phyloP scores from a whole-genome alignment of 2,888 invertebrate species.

The Lysandra bellargus region DNA sequence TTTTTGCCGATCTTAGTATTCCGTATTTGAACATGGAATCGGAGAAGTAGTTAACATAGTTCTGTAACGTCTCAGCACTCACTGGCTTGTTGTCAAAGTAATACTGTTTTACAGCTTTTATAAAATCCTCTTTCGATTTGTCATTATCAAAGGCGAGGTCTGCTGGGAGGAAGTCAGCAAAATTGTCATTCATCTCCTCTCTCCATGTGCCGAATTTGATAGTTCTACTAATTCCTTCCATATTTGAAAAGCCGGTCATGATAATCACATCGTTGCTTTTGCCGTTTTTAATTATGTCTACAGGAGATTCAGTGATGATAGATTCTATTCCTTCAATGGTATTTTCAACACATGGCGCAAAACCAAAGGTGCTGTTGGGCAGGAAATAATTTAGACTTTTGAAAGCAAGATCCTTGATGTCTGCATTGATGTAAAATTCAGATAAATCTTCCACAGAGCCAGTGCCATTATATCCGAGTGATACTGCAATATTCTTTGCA shows the following conservation, averaged over 20 bases:
- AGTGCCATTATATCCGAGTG: constrained; percentile 63
- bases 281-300: constrained; percentile 57
- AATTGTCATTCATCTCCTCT: constrained; percentile 64
- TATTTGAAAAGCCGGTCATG: constrained; percentile 64
- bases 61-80: constrained; percentile 51
- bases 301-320: constrained; percentile 65
- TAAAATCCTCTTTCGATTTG: constrained; percentile 49
- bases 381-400: constrained; percentile 65
- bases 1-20: constrained; percentile 63
- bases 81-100: constrained; percentile 63
- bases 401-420: constrained; percentile 49
- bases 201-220: constrained; percentile 62
- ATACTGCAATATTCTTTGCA: constrained; percentile 63
- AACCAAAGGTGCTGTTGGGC: constrained; percentile 69
- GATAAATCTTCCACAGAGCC: constrained; percentile 61
- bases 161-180: constrained; percentile 64
- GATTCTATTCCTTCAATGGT: constrained; percentile 53
- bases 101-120: constrained; percentile 52
- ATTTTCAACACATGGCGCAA: constrained; percentile 68
- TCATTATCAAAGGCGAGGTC: constrained; percentile 57
- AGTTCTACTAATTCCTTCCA: constrained; percentile 70
- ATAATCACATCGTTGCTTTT: constrained; percentile 56
- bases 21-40: constrained; percentile 70
- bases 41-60: constrained; percentile 66
- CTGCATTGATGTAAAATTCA: constrained; percentile 63